Percentiles rank a stretch among this genome's conserved stretches.
Conservation (phyloP, 2,113 vertebrate species). For the Toxostoma redivivum region DNA sequence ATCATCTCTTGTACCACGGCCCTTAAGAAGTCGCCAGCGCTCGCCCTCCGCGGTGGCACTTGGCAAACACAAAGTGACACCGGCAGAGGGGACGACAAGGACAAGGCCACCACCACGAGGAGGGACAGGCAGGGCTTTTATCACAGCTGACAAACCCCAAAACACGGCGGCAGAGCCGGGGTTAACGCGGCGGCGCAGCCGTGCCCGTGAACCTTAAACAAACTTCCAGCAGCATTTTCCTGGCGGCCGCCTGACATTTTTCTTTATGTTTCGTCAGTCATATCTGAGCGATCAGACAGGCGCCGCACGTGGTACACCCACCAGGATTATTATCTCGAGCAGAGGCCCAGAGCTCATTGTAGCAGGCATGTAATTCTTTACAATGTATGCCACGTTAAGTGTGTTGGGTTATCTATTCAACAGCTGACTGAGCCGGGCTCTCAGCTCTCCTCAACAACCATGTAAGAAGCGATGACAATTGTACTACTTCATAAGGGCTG, state of each 20-base stretch:
- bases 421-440: slow-evolving; percentile 87
- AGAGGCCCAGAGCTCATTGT: slow-evolving; percentile 84
- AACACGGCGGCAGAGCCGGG: not conserved
- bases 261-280: slow-evolving; percentile 82
- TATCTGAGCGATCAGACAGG: slow-evolving; percentile 93
- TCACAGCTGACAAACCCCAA: not conserved
- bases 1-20: not conserved
- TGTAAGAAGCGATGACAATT: slow-evolving; percentile 84
- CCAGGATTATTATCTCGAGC: slow-evolving; percentile 95
- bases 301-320: slow-evolving; percentile 80
- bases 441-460: slow-evolving; percentile 82
- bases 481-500: slow-evolving; percentile 83
- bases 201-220: slow-evolving; percentile 87
- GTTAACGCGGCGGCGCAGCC: slow-evolving; percentile 67
- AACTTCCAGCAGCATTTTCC: slow-evolving; percentile 83
- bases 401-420: slow-evolving; percentile 94
- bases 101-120: not conserved
- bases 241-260: slow-evolving; percentile 88
- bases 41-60: not conserved
- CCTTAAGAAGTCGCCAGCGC: not conserved
- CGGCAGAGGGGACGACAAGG: not conserved
- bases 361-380: slow-evolving; percentile 90
- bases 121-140: not conserved
- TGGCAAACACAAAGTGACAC: slow-evolving; percentile 1
- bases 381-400: slow-evolving; percentile 89